A percentile compares a stretch with the other conserved stretches of the same genome.
These are phyloP conservation scores for Cichladusa arquata DNA, from an alignment of 2,113 vertebrate genomes.

Conservation along the genomic window DNA sequence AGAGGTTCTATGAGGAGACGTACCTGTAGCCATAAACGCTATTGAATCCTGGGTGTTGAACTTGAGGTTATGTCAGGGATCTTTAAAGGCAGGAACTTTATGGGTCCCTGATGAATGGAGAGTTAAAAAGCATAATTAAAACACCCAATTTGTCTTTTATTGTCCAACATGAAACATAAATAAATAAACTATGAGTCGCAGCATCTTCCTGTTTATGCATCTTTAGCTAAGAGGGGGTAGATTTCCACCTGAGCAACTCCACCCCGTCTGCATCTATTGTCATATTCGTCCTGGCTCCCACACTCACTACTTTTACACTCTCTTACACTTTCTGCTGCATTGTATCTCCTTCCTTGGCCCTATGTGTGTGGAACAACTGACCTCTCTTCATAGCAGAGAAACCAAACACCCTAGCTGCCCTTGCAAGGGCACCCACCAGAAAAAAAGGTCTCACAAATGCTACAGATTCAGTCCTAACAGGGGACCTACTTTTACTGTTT, in stretches of 20 bases:
- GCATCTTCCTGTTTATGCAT: slow-evolving; percentile 24
- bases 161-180: not conserved
- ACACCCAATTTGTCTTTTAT: not conserved
- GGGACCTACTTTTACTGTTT: not conserved
- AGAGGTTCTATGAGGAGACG: not conserved
- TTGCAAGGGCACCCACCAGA: not conserved
- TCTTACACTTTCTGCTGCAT: not conserved
- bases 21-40: not conserved
- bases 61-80: not conserved
- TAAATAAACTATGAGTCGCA: not conserved
- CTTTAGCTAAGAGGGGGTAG: not conserved
- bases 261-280: not conserved
- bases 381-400: not conserved
- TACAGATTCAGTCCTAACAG: not conserved
- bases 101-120: not conserved
- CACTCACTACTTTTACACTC: not conserved
- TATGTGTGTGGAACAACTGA: rapidly evolving
- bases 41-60: not conserved
- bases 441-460: not conserved
- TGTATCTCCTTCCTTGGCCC: rapidly evolving
- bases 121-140: not conserved
- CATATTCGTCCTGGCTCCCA: not conserved
- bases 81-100: not conserved
- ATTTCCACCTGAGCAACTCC: slow-evolving; percentile 31
- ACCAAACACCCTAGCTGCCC: not conserved